Percentiles rank a stretch among this genome's conserved stretches.
These are phyloP conservation scores for Luperina nickerlii DNA, from an alignment of 2,888 invertebrate species.

Conservation along the genomic window DNA sequence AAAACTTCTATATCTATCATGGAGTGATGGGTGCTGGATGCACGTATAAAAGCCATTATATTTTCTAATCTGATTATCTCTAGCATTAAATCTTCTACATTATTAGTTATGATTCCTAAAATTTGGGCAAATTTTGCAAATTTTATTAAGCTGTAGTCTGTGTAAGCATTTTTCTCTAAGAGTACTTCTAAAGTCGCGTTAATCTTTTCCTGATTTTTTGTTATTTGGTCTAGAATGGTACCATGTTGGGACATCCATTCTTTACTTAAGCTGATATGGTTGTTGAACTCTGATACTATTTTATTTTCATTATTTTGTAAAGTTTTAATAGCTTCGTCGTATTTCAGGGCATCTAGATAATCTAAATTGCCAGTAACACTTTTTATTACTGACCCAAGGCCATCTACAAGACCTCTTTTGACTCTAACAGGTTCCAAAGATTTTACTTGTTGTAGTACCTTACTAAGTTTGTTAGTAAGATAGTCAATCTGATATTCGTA, in stretches of 20 bases:
- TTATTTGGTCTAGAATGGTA: background rate
- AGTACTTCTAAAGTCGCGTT: background rate
- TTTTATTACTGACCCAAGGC: background rate
- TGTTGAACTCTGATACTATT: background rate
- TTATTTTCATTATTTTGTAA: background rate
- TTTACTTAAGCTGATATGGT: background rate
- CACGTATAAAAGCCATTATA: conserved; percentile 2
- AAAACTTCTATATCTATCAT: conserved; percentile 7
- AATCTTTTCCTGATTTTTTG: background rate
- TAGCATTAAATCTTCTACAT: conserved; percentile 6
- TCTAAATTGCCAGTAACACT: background rate
- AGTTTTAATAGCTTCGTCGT: background rate
- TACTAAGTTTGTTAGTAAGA: background rate
- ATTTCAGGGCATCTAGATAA: background rate
- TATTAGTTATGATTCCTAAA: conserved; percentile 9
- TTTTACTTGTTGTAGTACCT: conserved; percentile 1
- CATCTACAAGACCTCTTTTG: background rate
- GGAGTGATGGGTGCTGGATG: background rate
- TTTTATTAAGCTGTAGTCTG: conserved; percentile 1
- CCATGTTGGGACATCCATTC: conserved; percentile 11
- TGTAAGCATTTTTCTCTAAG: background rate
- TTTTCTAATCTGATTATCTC: conserved; percentile 14
- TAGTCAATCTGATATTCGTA: background rate
- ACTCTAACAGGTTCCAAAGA: background rate
- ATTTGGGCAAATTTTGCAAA: conserved; percentile 18